phyloP scores from a whole-genome alignment of 2,888 invertebrate species.

The Dyspetes luteomarginatus region DNA sequence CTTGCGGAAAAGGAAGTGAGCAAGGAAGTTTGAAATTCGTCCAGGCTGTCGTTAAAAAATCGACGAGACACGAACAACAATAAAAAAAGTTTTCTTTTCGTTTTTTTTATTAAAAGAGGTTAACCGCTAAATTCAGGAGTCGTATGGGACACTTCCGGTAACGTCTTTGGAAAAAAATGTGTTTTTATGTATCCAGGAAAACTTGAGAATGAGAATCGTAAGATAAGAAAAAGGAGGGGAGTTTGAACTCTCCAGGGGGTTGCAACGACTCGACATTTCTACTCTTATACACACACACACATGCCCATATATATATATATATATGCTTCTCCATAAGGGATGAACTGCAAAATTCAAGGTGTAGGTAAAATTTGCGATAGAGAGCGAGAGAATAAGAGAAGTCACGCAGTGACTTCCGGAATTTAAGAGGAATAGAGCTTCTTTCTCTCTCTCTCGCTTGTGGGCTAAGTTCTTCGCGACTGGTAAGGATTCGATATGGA shows the following conservation, averaged over 20 bases:
- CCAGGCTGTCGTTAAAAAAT: slow-evolving; percentile 52
- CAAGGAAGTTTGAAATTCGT: slow-evolving; percentile 43
- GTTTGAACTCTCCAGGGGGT: too few relatives aligned
- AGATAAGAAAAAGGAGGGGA: background rate
- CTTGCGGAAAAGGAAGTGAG: background rate
- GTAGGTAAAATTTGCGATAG: slow-evolving; percentile 44
- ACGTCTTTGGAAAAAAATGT: slow-evolving; percentile 4
- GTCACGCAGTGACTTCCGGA: slow-evolving; percentile 48
- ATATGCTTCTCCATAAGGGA: background rate
- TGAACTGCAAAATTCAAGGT: slow-evolving; percentile 41
- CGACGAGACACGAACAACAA: slow-evolving; percentile 33
- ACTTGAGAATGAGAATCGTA: background rate
- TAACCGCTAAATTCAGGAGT: slow-evolving; percentile 16
- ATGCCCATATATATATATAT: too few relatives aligned
- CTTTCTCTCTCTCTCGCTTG: background rate
- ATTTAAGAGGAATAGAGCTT: slow-evolving; percentile 40
- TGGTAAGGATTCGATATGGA: slow-evolving; percentile 29
- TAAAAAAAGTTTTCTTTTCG: slow-evolving; percentile 28
- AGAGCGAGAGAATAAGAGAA: slow-evolving; percentile 47
- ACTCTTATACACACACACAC: too few relatives aligned
- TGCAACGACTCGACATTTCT: too few relatives aligned
- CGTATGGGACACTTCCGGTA: background rate
- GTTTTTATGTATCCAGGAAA: background rate
- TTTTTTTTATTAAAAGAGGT: slow-evolving; percentile 46
- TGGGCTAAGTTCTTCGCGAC: background rate